These are phyloP conservation scores for Leptinotarsa texana DNA, from an alignment of 1,140 invertebrate genomes.

Conservation along the genomic window DNA sequence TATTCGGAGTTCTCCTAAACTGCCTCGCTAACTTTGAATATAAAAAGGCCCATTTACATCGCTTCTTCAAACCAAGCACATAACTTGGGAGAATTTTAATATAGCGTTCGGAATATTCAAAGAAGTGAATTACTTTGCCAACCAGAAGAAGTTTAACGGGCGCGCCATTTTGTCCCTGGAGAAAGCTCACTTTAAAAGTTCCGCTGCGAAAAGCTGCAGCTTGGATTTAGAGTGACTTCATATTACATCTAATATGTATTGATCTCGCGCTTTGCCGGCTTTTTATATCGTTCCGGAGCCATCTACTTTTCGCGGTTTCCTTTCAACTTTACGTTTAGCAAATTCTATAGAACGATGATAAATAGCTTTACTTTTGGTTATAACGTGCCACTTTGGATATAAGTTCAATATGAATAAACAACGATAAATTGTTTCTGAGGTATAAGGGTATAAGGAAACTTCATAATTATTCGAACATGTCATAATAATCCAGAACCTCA, in stretches of 20 bases:
- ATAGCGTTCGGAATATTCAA: conserved; percentile 42
- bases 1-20: conserved; percentile 3
- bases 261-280: conserved; percentile 40
- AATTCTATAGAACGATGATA: conserved; percentile 22
- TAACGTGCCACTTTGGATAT: conserved; percentile 21
- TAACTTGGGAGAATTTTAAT: conserved; percentile 50
- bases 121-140: conserved; percentile 46
- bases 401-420: not conserved
- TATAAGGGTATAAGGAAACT: too few relatives aligned
- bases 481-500: too few relatives aligned
- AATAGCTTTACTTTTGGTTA: not conserved
- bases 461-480: too few relatives aligned
- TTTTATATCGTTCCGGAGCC: conserved; percentile 17
- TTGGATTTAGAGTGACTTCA: conserved; percentile 47
- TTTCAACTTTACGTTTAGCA: conserved; percentile 24
- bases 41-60: conserved; percentile 49
- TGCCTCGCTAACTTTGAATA: conserved; percentile 34
- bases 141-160: conserved; percentile 29
- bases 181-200: conserved; percentile 50
- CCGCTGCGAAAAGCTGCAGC: conserved; percentile 44
- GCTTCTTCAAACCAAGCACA: conserved; percentile 40
- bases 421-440: not conserved
- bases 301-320: conserved; percentile 11
- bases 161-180: conserved; percentile 48
- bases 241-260: conserved; percentile 50